A percentile compares a stretch with the other conserved stretches of the same genome.
These are phyloP conservation scores for Brachyopa scutellaris DNA, from an alignment of 2,888 invertebrate genomes.

Conservation along the genomic window DNA sequence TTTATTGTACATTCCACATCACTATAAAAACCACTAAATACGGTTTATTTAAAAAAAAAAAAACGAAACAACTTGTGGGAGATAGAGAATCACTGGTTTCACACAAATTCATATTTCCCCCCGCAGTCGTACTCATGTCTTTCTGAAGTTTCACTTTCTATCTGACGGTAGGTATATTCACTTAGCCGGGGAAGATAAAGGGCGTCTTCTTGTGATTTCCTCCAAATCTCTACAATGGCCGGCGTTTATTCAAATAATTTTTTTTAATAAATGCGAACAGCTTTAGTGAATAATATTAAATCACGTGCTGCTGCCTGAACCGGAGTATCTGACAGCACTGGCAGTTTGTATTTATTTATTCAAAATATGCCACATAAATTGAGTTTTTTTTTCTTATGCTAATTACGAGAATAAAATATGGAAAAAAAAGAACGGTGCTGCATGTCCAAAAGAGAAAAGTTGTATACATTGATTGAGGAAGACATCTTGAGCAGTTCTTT, in stretches of 20 bases:
- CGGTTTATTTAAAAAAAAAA: too few relatives aligned
- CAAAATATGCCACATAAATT: neutral
- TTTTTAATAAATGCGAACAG: conserved; percentile 12
- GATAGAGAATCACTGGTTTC: conserved; percentile 5
- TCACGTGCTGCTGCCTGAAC: conserved; percentile 35
- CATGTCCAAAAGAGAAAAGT: conserved; percentile 21
- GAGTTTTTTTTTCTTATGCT: too few relatives aligned
- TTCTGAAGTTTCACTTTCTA: conserved; percentile 39
- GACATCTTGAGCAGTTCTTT: conserved; percentile 8
- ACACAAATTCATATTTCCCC: conserved; percentile 1
- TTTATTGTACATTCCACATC: too few relatives aligned
- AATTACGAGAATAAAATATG: neutral
- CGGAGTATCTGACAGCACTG: neutral
- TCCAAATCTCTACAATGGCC: too few relatives aligned
- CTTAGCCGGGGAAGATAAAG: conserved; percentile 7
- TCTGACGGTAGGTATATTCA: neutral
- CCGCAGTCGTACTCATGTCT: too few relatives aligned
- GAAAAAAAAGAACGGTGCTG: neutral
- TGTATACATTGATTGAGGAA: conserved; percentile 5
- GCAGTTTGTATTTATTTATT: too few relatives aligned
- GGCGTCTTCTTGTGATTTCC: too few relatives aligned
- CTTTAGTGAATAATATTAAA: conserved; percentile 20
- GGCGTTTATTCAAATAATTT: conserved; percentile 10
- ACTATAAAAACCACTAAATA: too few relatives aligned
- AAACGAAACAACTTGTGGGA: too few relatives aligned